Conservation (phyloP, 2,888 invertebrate species). For the Eupithecia insigniata region DNA sequence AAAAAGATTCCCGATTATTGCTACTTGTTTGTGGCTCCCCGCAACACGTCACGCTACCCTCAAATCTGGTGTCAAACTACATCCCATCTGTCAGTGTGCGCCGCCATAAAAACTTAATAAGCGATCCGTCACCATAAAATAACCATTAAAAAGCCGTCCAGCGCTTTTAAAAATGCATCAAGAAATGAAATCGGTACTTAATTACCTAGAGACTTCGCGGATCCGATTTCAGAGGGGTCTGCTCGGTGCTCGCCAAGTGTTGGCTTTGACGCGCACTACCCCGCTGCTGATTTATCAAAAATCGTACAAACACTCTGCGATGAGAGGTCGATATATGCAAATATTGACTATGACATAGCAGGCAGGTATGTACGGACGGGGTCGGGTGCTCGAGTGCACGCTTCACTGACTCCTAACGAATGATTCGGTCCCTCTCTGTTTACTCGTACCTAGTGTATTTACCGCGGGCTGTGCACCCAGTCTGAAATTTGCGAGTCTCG, state of each 20-base stretch:
- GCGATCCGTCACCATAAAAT: slow-evolving; percentile 84
- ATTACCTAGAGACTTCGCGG: slow-evolving; percentile 82
- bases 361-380: slow-evolving; percentile 64
- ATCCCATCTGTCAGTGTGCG: slow-evolving; percentile 80
- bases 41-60: slow-evolving; percentile 54
- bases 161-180: slow-evolving; percentile 84
- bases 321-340: slow-evolving; percentile 75
- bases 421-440: slow-evolving; percentile 62
- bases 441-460: slow-evolving; percentile 59
- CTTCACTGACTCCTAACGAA: slow-evolving; percentile 79
- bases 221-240: slow-evolving; percentile 73
- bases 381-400: slow-evolving; percentile 75
- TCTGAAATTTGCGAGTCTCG: slow-evolving; percentile 72
- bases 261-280: slow-evolving; percentile 49
- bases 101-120: slow-evolving; percentile 83
- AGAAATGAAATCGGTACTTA: slow-evolving; percentile 83
- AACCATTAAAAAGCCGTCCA: slow-evolving; percentile 83
- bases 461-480: slow-evolving; percentile 67
- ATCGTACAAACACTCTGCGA: slow-evolving; percentile 49
- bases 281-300: slow-evolving; percentile 50
- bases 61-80: slow-evolving; percentile 82
- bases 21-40: slow-evolving; percentile 36
- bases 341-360: slow-evolving; percentile 79
- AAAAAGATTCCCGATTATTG: slow-evolving; percentile 9
- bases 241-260: slow-evolving; percentile 42